Conservation (phyloP, 2,797 vertebrate genomes). For the Hemitrygon akajei region DNA sequence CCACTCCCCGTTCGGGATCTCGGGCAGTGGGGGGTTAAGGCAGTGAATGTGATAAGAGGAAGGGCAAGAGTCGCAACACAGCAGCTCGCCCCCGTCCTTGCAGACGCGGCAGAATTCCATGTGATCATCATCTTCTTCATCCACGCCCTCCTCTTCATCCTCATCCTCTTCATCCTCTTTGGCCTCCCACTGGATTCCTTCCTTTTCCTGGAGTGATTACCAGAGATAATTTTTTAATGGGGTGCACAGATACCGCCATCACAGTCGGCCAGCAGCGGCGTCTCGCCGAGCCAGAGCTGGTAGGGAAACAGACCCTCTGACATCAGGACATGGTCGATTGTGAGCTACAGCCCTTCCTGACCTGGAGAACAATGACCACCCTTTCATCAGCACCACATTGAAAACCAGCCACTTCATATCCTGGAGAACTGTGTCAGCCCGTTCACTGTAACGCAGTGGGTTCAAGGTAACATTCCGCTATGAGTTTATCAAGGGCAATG, state of each 20-base stretch:
- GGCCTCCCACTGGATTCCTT: conserved; percentile 97
- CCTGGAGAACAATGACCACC: background rate
- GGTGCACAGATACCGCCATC: background rate
- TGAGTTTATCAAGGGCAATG: background rate
- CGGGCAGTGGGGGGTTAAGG: conserved; percentile 91
- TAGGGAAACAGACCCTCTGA: background rate
- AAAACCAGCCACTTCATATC: background rate
- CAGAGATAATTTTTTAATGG: background rate
- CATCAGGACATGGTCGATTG: too few species aligned
- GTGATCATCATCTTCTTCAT: conserved; percentile 94
- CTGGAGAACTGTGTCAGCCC: background rate
- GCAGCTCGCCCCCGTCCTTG: conserved; percentile 92
- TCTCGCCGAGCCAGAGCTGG: background rate
- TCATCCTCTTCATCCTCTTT: conserved; percentile 88
- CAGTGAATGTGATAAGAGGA: conserved; percentile 98
- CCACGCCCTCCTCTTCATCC: conserved; percentile 75
- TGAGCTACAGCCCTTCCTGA: background rate
- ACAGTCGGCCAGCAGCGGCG: too few species aligned
- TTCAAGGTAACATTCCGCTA: background rate
- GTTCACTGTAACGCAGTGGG: background rate
- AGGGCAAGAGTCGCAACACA: conserved; percentile 93
- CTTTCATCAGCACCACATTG: background rate
- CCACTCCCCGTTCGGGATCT: conserved; percentile 98
- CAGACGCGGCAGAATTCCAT: conserved; percentile 98
- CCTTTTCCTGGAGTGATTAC: conserved; percentile 74